Evolutionary conservation across 2,797 vertebrate genomes (phyloP).

Genomic region (Mormyrus hasselquistii): DNA sequence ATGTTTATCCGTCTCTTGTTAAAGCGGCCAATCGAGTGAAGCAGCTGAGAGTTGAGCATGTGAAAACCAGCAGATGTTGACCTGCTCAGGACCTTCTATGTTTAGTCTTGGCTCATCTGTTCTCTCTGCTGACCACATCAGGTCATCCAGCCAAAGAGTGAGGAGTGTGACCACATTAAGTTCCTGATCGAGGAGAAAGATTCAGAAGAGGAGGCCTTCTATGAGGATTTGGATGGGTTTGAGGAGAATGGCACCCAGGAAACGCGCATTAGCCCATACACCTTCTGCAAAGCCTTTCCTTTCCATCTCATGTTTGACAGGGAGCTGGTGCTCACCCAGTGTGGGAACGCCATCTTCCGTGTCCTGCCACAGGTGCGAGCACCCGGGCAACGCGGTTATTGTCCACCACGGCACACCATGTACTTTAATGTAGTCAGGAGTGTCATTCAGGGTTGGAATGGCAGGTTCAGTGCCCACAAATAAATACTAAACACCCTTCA

Average conservation of each 20-base stretch:
- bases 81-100: neutral
- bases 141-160: constrained; percentile 94
- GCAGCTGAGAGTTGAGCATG: neutral
- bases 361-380: constrained; percentile 86
- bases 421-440: neutral
- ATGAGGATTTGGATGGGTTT: constrained; percentile 92
- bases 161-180: constrained; percentile 95
- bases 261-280: constrained; percentile 95
- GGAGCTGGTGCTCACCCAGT: constrained; percentile 90
- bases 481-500: neutral
- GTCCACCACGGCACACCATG: neutral
- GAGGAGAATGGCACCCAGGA: constrained; percentile 98
- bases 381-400: neutral
- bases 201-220: constrained; percentile 91
- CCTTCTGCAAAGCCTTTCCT: constrained; percentile 98
- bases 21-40: neutral
- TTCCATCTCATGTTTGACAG: constrained; percentile 98
- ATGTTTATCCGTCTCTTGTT: neutral
- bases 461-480: neutral
- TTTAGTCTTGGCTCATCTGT: neutral
- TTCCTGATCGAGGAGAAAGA: constrained; percentile 98
- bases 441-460: neutral
- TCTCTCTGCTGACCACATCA: constrained; percentile 37
- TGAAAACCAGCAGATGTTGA: neutral
- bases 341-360: constrained; percentile 93